Evolutionary conservation across 2,888 invertebrate species (phyloP), one percentile per base, ranked within the genome.

Genomic region (Ormyrus labotus): DNA sequence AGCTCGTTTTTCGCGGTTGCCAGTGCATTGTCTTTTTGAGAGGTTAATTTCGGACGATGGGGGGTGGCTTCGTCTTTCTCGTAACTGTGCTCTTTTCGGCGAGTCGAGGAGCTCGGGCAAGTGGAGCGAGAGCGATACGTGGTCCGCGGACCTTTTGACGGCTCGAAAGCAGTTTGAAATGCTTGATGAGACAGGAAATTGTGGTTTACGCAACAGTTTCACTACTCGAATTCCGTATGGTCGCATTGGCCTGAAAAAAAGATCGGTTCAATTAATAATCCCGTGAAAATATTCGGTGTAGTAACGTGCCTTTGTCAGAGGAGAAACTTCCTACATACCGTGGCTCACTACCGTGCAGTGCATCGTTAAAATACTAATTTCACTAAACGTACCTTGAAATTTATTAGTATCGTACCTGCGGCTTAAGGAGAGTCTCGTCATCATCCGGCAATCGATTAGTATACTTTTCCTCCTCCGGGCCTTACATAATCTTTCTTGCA

Each of bases 281-380:
- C 19, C 55, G 8, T 70, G 76, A 81, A 81, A 79, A 78, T 75
- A 67, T 60, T 47, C 48, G 53, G 61, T 63, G 69, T 69, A 73
- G 73, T 63, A 78, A 78, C 67, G 53, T 65, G 61, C 70, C 78
- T 72, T 83, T 78, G 79, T 75, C 69, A 65, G 51, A 69, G 69
- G 83, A 83, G 82, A 84, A 82, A 82, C 77, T 78, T 74, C 72
- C 64, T 61, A 53, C 64, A 48, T 63, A 76, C 70, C 48, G 45
- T 19, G 19, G 48, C 63, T 55, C 4, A 34, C 34, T 34, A 34
- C 34, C 71, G n/a, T 10, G 58, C 51, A 45, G 58, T 72, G 51
- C 80, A 78, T 82, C 82, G 80, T 82, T 82, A 82, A 82, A 82
- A 72, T 65, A 74, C 80, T 82, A 82, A 82, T 82, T 82, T 78